Evolutionary conservation across 2,797 vertebrate species (phyloP), one percentile per base, ranked within the genome.

Genomic region (Eulemur coronatus): DNA sequence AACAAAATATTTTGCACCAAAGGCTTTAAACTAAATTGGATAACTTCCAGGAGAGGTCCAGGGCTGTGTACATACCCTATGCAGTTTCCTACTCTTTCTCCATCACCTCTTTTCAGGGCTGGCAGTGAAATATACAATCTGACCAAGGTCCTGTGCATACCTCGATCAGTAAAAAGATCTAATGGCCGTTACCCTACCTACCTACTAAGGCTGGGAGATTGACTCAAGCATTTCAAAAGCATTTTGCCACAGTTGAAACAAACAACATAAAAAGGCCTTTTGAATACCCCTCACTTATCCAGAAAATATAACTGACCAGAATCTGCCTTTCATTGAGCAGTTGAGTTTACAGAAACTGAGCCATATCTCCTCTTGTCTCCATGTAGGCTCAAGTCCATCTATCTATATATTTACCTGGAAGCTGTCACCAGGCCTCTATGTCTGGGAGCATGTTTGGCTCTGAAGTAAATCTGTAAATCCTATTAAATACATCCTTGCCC

Each of bases 391-490:
- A 88, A 95, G 61, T 88, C 35, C 38, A 55, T 70, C 0, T 0
- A 63, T 70, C 33, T 92, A 4, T 85, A 75, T 92, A 69, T 88
- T 95, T 95, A 94, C 57, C 73, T 78, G 69, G 43, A 93, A 90
- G 63, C 46, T 85, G 33, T 84, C 81, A 89, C 18, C 59, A 95
- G 67, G 61, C 7, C 13, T 80, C 46, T 95, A 38, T 78, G 46
- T 95, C 55, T 73, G 30, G 89, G 22, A 94, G 38, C n/a, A 72
- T 96, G n/a, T 46, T 89, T 94, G 84, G 1, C 41, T 92, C 72
- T 94, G 46, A 93, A 91, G 24, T 57, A 84, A 92, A 82, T 95
- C 81, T 80, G 72, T 84, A 94, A 80, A 97, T 89, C 69, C n/a
- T 89, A 57, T 57, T 26, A 57, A 57, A 57, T 26, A 72, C 12